A percentile compares a stretch with the other conserved stretches of the same genome.
Conservation (phyloP, 92 coral and sea anemone genomes). For the Zoanthus gigantus region DNA sequence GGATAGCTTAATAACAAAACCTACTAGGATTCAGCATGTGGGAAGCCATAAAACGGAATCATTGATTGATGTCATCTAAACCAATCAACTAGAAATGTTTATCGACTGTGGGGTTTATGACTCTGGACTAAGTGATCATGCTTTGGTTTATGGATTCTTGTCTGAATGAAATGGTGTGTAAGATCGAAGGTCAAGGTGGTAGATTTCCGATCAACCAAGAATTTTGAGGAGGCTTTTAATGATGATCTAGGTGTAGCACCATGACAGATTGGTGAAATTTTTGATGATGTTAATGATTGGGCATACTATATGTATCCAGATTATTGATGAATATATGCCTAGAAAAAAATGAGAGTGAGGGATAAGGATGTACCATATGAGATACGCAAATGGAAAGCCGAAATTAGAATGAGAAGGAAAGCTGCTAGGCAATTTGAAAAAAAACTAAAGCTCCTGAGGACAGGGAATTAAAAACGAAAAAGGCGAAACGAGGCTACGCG, state of each 20-base stretch:
- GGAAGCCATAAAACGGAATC: too few species aligned
- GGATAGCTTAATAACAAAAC: too few species aligned
- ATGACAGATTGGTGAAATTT: neutral
- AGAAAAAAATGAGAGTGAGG: neutral
- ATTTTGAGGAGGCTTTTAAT: neutral
- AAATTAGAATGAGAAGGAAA: conserved; percentile 35
- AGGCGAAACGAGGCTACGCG: conserved; percentile 34
- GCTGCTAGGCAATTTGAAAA: conserved; percentile 46
- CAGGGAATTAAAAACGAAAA: neutral
- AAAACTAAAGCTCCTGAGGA: neutral
- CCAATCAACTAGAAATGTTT: too few species aligned
- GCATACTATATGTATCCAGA: neutral
- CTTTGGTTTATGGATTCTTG: too few species aligned
- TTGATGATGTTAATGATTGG: neutral
- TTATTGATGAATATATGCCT: neutral
- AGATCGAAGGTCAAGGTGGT: neutral
- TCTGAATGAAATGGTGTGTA: neutral
- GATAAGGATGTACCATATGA: conserved; percentile 37
- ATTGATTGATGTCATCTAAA: too few species aligned
- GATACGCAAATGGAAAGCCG: conserved; percentile 45
- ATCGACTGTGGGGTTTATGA: too few species aligned
- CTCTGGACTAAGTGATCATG: too few species aligned
- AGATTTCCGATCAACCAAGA: neutral
- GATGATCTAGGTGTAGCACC: neutral
- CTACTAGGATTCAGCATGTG: too few species aligned